phyloP scores from a whole-genome alignment of 2,797 vertebrate genomes.

The Manis javanica region DNA sequence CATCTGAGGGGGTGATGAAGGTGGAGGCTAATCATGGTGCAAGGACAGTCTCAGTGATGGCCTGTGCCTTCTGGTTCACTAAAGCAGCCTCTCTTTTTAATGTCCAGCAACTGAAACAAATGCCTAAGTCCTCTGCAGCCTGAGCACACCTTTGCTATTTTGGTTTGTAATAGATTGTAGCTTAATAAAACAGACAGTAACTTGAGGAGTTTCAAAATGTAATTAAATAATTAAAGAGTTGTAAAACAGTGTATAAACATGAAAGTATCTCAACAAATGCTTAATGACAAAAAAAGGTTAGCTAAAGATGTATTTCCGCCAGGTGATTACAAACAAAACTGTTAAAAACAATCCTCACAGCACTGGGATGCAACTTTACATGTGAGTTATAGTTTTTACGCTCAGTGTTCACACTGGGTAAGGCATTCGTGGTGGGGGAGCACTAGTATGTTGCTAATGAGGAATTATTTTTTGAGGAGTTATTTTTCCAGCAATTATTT shows the following conservation, averaged over 20 bases:
- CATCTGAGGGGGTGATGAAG: background rate
- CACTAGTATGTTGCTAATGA: slow-evolving; percentile 35
- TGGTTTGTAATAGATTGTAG: slow-evolving; percentile 30
- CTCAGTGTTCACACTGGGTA: slow-evolving; percentile 45
- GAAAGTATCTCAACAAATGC: background rate
- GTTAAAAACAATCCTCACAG: background rate
- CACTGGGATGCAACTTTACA: background rate
- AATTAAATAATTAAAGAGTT: slow-evolving; percentile 56
- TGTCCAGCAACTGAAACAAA: background rate
- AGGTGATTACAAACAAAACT: slow-evolving; percentile 48
- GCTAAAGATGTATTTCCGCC: slow-evolving; percentile 33
- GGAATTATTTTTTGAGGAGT: slow-evolving; percentile 56
- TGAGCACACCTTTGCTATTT: slow-evolving; percentile 29
- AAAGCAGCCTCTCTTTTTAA: background rate
- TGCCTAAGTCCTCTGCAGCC: background rate
- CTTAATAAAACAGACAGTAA: slow-evolving; percentile 43
- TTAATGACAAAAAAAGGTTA: background rate
- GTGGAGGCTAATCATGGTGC: too few relatives aligned
- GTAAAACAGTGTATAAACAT: slow-evolving; percentile 23
- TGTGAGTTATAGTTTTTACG: background rate
- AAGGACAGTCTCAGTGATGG: background rate
- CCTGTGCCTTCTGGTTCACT: background rate
- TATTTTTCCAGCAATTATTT: slow-evolving; percentile 56
- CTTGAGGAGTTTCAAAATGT: slow-evolving; percentile 9
- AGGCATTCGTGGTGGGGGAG: background rate